Evolutionary conservation across 2,797 vertebrate genomes (phyloP).

Genomic region (Chaenodraco wilsoni): DNA sequence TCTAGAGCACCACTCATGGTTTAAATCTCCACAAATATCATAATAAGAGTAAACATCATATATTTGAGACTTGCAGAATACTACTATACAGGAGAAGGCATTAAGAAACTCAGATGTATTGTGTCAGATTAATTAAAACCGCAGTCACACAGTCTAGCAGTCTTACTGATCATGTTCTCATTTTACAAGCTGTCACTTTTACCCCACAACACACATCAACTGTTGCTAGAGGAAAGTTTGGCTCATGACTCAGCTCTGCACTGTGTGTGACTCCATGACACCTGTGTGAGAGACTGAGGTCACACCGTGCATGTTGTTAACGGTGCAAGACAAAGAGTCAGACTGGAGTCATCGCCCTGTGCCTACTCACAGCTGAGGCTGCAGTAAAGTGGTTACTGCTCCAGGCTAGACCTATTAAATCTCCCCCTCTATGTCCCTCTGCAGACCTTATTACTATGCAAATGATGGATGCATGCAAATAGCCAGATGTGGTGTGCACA

Average conservation of each 20-base stretch:
- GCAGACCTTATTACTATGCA: slow-evolving; percentile 66
- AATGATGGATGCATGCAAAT: slow-evolving; percentile 61
- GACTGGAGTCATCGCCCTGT: slow-evolving; percentile 60
- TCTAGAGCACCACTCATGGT: slow-evolving; percentile 4
- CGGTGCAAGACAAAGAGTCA: slow-evolving; percentile 65
- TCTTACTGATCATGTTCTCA: slow-evolving; percentile 14
- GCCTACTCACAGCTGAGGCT: slow-evolving; percentile 69
- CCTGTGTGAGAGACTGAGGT: slow-evolving; percentile 73
- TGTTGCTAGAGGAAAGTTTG: slow-evolving; percentile 54
- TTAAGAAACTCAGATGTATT: slow-evolving; percentile 32
- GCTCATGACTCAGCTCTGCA: slow-evolving; percentile 57
- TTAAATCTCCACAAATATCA: slow-evolving; percentile 22
- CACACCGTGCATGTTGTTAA: slow-evolving; percentile 63
- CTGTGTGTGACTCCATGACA: slow-evolving; percentile 65
- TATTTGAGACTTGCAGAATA: slow-evolving; percentile 37
- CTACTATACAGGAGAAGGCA: slow-evolving; percentile 5
- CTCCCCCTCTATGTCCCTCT: slow-evolving; percentile 53
- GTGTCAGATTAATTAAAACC: background rate
- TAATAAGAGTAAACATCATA: slow-evolving; percentile 32
- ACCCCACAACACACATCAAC: slow-evolving; percentile 23
- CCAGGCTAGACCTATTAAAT: slow-evolving; percentile 79
- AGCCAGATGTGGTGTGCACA: slow-evolving; percentile 57
- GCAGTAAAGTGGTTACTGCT: slow-evolving; percentile 71
- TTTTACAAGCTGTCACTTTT: slow-evolving; percentile 15
- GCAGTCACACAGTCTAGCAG: slow-evolving; percentile 34